Conservation (phyloP, 1,140 invertebrate genomes). For the Lordiphosa mommai region DNA sequence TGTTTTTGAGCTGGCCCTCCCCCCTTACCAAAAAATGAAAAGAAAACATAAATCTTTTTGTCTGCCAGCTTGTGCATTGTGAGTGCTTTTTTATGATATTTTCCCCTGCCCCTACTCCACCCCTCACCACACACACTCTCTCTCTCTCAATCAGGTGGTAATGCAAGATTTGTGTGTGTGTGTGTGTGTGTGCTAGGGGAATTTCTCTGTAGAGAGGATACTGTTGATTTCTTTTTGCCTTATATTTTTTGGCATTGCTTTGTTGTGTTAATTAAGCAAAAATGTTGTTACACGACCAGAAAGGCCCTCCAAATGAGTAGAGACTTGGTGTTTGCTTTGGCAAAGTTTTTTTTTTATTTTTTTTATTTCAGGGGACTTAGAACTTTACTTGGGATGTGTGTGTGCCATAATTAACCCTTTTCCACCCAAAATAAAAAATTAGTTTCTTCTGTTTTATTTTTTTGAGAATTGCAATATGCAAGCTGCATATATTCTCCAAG, state of each 20-base stretch:
- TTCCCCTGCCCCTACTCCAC: conserved; percentile 15
- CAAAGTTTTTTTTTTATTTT: background rate
- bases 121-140: too few relatives aligned
- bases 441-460: conserved; percentile 51
- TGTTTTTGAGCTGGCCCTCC: conserved; percentile 32
- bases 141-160: conserved; percentile 15
- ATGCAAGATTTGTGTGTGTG: conserved; percentile 35
- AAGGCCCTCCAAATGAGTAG: background rate
- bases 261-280: conserved; percentile 72
- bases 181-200: conserved; percentile 13
- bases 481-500: conserved; percentile 62
- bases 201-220: conserved; percentile 21
- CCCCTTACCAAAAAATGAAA: conserved; percentile 43
- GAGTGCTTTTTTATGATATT: conserved; percentile 18
- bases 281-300: conserved; percentile 40
- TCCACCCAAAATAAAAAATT: conserved; percentile 40
- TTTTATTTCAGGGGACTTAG: background rate
- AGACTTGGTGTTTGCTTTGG: background rate
- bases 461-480: conserved; percentile 71
- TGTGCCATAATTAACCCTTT: conserved; percentile 66
- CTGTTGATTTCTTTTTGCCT: conserved; percentile 26
- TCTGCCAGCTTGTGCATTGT: conserved; percentile 30
- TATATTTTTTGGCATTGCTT: conserved; percentile 57
- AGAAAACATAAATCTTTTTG: conserved; percentile 59
- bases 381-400: conserved; percentile 7